phyloP scores from a whole-genome alignment of 2,797 vertebrate species.

The Merluccius polli region DNA sequence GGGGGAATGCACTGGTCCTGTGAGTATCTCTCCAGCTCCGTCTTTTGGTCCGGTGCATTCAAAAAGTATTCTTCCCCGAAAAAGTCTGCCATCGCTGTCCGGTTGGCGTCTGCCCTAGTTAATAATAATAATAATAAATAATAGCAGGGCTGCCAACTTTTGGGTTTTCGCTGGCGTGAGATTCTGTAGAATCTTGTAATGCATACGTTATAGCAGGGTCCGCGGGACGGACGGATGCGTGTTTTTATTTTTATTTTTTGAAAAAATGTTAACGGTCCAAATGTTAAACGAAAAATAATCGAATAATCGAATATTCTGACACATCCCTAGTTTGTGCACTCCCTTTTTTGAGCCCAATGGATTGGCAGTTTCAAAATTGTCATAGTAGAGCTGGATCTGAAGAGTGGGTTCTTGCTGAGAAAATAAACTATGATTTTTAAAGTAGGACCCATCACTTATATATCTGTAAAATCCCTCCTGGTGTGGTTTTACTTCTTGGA shows the following conservation, averaged over 20 bases:
- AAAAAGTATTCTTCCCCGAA: neutral
- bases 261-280: no score
- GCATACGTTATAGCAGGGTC: no score
- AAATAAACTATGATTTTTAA: constrained; percentile 21
- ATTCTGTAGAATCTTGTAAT: no score
- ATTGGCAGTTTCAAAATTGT: no score
- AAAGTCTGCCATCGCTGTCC: neutral
- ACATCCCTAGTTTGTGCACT: constrained; percentile 29
- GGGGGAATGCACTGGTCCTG: neutral
- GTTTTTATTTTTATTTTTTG: no score
- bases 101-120: neutral
- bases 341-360: constrained; percentile 28
- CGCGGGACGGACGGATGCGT: no score
- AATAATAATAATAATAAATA: no score
- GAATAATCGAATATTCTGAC: no score
- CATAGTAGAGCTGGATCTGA: constrained; percentile 31
- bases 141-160: no score
- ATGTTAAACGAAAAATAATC: no score
- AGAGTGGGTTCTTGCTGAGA: constrained; percentile 17
- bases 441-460: constrained; percentile 29
- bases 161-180: no score
- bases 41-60: neutral
- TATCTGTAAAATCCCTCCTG: constrained; percentile 21
- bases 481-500: neutral
- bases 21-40: neutral